Conservation (phyloP, 2,113 vertebrate species). For the Picathartes gymnocephalus region DNA sequence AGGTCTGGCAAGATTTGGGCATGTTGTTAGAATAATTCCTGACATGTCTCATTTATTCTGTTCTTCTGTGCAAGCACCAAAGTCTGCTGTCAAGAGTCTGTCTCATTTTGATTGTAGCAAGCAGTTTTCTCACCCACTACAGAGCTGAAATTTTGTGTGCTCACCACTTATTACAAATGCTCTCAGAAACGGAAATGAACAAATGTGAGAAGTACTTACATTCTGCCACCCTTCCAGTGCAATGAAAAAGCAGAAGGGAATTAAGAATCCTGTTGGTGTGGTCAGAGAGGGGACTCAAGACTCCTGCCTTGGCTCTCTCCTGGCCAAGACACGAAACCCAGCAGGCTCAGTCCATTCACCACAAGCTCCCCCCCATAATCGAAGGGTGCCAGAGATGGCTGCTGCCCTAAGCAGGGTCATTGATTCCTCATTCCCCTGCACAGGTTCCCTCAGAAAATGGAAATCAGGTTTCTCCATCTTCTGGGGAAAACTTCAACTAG, state of each 20-base stretch:
- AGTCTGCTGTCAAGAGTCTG: neutral
- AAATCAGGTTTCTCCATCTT: neutral
- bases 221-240: neutral
- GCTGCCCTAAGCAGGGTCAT: fast-evolving
- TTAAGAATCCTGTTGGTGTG: neutral
- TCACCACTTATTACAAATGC: neutral
- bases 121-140: neutral
- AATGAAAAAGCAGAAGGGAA: neutral
- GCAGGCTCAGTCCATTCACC: neutral
- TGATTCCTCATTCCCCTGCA: neutral
- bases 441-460: neutral
- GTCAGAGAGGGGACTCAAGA: neutral
- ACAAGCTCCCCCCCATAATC: neutral
- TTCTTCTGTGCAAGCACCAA: neutral
- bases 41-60: neutral
- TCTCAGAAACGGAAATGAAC: constrained; percentile 8
- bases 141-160: neutral
- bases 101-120: neutral
- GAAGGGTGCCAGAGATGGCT: neutral
- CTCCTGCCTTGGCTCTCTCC: neutral
- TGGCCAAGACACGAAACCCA: neutral
- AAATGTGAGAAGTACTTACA: neutral
- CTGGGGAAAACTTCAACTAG: neutral
- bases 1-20: neutral
- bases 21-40: fast-evolving